A percentile compares a stretch with the other conserved stretches of the same genome.
phyloP scores from a whole-genome alignment of 2,113 vertebrate genomes.

The Misgurnus anguillicaudatus region DNA sequence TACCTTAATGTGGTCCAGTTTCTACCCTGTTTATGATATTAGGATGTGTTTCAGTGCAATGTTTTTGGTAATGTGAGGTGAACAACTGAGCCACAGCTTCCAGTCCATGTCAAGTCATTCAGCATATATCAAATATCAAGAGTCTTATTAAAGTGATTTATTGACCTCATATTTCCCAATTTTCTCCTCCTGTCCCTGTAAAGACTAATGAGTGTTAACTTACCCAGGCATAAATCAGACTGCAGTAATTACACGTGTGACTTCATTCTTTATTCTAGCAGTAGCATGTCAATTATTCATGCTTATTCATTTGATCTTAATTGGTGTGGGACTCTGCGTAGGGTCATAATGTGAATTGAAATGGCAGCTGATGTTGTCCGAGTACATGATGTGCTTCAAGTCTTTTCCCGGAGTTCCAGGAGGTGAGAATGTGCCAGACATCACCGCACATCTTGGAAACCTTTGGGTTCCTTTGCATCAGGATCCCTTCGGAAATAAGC shows the following conservation, averaged over 20 bases:
- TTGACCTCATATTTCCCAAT: neutral
- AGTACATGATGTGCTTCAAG: neutral
- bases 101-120: no score
- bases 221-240: constrained; percentile 33
- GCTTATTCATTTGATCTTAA: constrained; percentile 51
- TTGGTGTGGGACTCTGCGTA: constrained; percentile 44
- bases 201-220: constrained; percentile 35
- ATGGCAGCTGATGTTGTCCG: constrained; percentile 18
- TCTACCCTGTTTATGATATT: no score
- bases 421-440: neutral
- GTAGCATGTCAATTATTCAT: constrained; percentile 54
- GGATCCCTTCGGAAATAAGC: no score
- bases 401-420: constrained; percentile 14
- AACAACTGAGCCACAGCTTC: no score
- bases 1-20: no score
- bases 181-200: neutral
- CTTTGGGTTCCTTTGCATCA: no score
- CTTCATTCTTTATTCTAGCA: constrained; percentile 41
- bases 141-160: neutral
- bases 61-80: neutral
- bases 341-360: constrained; percentile 42
- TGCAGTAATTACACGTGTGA: constrained; percentile 51
- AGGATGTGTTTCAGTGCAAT: neutral
- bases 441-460: no score
- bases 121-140: neutral